phyloP scores from a whole-genome alignment of 2,888 invertebrate species.

The Oegoconia quadripuncta region DNA sequence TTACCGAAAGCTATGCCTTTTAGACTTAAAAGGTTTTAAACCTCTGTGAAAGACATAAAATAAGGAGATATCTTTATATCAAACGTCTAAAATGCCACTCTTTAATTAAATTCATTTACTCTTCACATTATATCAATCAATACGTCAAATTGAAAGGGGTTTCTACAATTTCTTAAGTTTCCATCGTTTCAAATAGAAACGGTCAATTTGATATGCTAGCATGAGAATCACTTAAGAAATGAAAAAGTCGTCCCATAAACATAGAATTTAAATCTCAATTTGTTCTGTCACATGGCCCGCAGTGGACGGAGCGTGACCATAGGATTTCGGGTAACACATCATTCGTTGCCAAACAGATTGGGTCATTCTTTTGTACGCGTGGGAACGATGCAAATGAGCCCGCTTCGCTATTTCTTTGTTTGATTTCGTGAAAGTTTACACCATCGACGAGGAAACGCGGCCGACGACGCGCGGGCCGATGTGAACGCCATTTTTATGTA shows the following conservation, averaged over 20 bases:
- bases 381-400: slow-evolving; percentile 77
- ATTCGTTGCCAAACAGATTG: slow-evolving; percentile 74
- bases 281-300: slow-evolving; percentile 41
- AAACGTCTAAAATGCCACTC: too few relatives aligned
- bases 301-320: slow-evolving; percentile 53
- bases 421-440: slow-evolving; percentile 79
- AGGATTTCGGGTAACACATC: slow-evolving; percentile 71
- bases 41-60: too few relatives aligned
- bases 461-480: slow-evolving; percentile 57
- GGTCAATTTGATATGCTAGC: slow-evolving; percentile 18
- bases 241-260: slow-evolving; percentile 36
- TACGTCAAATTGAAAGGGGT: too few relatives aligned
- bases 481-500: slow-evolving; percentile 77
- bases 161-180: too few relatives aligned
- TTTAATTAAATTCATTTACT: too few relatives aligned
- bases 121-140: too few relatives aligned
- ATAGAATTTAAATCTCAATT: slow-evolving; percentile 42
- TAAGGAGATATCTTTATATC: too few relatives aligned
- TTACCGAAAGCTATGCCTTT: too few relatives aligned
- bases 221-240: slow-evolving; percentile 45
- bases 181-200: background rate
- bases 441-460: slow-evolving; percentile 76
- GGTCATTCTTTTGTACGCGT: slow-evolving; percentile 77
- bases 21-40: too few relatives aligned
- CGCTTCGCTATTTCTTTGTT: slow-evolving; percentile 77